phyloP scores from a whole-genome alignment of 2,888 invertebrate genomes.

The Aplocera efformata region DNA sequence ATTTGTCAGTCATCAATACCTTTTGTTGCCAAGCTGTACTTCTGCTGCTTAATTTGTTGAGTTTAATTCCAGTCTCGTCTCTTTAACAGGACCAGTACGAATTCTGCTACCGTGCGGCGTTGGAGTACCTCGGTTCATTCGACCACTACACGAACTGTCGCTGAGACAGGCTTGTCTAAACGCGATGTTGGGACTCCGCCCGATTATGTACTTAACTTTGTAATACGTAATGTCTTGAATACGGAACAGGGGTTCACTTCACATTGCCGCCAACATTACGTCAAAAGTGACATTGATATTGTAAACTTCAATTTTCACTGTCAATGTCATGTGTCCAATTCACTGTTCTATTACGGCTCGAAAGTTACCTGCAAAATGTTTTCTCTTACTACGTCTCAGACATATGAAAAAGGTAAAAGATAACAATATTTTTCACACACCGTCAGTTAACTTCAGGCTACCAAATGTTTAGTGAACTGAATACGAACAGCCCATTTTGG shows the following conservation, averaged over 20 bases:
- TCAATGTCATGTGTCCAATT: too few species aligned
- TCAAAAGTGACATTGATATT: too few species aligned
- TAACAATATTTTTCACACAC: too few species aligned
- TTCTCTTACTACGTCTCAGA: too few species aligned
- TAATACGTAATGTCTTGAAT: constrained; percentile 9
- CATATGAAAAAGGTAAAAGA: too few species aligned
- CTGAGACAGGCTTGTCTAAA: constrained; percentile 73
- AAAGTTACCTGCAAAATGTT: too few species aligned
- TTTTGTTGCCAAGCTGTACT: constrained; percentile 12
- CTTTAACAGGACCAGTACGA: constrained; percentile 96
- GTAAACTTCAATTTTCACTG: too few species aligned
- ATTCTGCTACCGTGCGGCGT: constrained; percentile 99
- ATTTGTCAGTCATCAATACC: too few species aligned
- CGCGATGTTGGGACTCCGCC: constrained; percentile 10
- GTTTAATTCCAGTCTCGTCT: constrained; percentile 10
- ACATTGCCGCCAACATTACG: neutral
- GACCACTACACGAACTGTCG: constrained; percentile 96
- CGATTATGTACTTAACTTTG: constrained; percentile 48
- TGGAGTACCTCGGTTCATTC: constrained; percentile 98
- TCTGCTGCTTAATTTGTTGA: constrained; percentile 2
- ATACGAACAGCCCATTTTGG: too few species aligned
- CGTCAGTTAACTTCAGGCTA: too few species aligned
- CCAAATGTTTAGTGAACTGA: too few species aligned
- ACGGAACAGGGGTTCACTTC: constrained; percentile 25
- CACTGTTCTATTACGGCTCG: too few species aligned